Evolutionary conservation across 1,140 invertebrate genomes (phyloP).

Genomic region (Drosophila insularis): DNA sequence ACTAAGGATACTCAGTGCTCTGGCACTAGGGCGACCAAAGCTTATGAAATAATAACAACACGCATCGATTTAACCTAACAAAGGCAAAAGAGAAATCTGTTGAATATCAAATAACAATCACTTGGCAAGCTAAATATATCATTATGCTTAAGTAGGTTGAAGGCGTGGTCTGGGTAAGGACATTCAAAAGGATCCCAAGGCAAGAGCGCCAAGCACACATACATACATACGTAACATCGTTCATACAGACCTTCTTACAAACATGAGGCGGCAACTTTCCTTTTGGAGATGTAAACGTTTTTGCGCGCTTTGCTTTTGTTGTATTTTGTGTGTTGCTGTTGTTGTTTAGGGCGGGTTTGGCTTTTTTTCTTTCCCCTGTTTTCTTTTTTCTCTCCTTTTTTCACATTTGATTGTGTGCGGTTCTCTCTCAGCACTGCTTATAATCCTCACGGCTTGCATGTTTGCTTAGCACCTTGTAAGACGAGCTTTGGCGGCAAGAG

Average conservation of each 20-base stretch:
- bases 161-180: constrained; percentile 23
- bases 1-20: neutral
- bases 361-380: constrained; percentile 17
- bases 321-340: constrained; percentile 47
- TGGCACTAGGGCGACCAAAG: constrained; percentile 18
- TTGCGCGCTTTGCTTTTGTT: constrained; percentile 44
- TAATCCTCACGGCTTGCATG: constrained; percentile 73
- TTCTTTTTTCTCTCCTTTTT: constrained; percentile 16
- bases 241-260: too few species aligned
- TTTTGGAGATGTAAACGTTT: constrained; percentile 31
- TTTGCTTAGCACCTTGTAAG: constrained; percentile 70
- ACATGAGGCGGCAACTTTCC: neutral
- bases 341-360: constrained; percentile 61
- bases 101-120: constrained; percentile 82
- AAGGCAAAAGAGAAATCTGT: constrained; percentile 66
- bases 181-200: constrained; percentile 15
- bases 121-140: constrained; percentile 81
- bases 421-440: constrained; percentile 36
- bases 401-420: neutral
- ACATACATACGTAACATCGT: constrained; percentile 13
- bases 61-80: constrained; percentile 62
- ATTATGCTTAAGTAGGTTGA: constrained; percentile 78
- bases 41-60: constrained; percentile 69
- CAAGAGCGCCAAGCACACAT: constrained; percentile 43
- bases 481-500: neutral